These are phyloP conservation scores for Drosophila lutescens DNA, from an alignment of 2,888 invertebrate species.

Conservation along the genomic window DNA sequence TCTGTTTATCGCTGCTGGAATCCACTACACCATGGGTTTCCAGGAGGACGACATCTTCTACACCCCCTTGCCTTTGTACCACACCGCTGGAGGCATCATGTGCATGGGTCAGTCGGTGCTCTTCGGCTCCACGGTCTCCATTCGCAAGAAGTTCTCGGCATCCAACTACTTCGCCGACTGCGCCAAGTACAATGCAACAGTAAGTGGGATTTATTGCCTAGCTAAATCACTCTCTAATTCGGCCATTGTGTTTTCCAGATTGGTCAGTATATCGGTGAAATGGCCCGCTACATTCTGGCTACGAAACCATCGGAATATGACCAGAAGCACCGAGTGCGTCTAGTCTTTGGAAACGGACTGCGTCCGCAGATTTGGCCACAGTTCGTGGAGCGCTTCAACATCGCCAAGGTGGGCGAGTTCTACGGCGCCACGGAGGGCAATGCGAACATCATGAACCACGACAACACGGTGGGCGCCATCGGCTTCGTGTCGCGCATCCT, in stretches of 20 bases:
- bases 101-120: constrained; percentile 91
- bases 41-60: constrained; percentile 91
- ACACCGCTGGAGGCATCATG: constrained; percentile 96
- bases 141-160: constrained; percentile 96
- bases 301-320: constrained; percentile 89
- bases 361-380: constrained; percentile 95
- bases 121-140: constrained; percentile 92
- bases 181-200: constrained; percentile 96
- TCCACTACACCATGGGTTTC: constrained; percentile 89
- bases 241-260: constrained; percentile 85
- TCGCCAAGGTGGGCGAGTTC: constrained; percentile 94
- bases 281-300: constrained; percentile 93
- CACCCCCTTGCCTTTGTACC: constrained; percentile 96
- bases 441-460: constrained; percentile 96
- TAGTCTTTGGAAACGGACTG: constrained; percentile 96
- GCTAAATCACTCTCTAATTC: background rate
- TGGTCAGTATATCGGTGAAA: constrained; percentile 95
- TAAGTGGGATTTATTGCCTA: constrained; percentile 82
- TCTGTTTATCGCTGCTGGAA: constrained; percentile 91
- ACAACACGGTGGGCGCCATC: constrained; percentile 96
- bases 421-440: constrained; percentile 99
- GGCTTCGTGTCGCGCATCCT: constrained; percentile 96
- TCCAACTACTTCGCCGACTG: constrained; percentile 96
- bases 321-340: constrained; percentile 88
- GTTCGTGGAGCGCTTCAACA: constrained; percentile 93